A percentile compares a stretch with the other conserved stretches of the same genome.
Evolutionary conservation across 2,888 invertebrate genomes (phyloP).

Genomic region (Philaethria dido): DNA sequence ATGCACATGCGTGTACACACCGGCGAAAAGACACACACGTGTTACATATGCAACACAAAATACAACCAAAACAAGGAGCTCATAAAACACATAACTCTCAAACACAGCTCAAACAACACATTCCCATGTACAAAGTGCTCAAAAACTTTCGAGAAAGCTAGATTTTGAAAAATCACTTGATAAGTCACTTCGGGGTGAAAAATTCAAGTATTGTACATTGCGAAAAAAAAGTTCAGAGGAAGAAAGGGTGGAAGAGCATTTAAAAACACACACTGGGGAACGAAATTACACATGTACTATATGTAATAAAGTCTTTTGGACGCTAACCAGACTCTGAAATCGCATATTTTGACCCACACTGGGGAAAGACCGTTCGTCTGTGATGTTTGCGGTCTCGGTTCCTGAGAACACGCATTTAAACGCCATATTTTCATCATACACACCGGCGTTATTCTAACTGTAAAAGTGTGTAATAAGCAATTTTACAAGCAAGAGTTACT

Average conservation of each 20-base stretch:
- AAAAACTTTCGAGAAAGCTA: conserved; percentile 59
- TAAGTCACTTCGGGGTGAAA: conserved; percentile 61
- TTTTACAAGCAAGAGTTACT: conserved; percentile 75
- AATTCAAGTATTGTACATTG: conserved; percentile 67
- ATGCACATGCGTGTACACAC: conserved; percentile 59
- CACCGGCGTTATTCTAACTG: conserved; percentile 63
- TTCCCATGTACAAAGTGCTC: conserved; percentile 65
- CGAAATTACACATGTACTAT: conserved; percentile 62
- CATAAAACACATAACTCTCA: conserved; percentile 60
- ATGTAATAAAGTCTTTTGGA: conserved; percentile 65
- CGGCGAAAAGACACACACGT: conserved; percentile 63
- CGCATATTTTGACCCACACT: conserved; percentile 71
- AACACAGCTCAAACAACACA: conserved; percentile 54
- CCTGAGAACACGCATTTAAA: conserved; percentile 70
- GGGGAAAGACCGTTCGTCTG: conserved; percentile 72
- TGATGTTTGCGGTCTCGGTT: conserved; percentile 69
- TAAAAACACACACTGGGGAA: conserved; percentile 71
- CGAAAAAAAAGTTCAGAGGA: conserved; percentile 64
- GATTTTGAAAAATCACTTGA: conserved; percentile 66
- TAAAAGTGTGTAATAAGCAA: conserved; percentile 66
- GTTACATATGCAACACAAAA: conserved; percentile 60
- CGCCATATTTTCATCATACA: conserved; percentile 74
- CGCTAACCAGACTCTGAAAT: conserved; percentile 74
- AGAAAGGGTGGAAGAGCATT: conserved; percentile 70
- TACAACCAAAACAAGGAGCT: conserved; percentile 65